Evolutionary conservation across 1,140 invertebrate genomes (phyloP), one percentile per base, ranked within the genome.

Genomic region (Adelges cooleyi): DNA sequence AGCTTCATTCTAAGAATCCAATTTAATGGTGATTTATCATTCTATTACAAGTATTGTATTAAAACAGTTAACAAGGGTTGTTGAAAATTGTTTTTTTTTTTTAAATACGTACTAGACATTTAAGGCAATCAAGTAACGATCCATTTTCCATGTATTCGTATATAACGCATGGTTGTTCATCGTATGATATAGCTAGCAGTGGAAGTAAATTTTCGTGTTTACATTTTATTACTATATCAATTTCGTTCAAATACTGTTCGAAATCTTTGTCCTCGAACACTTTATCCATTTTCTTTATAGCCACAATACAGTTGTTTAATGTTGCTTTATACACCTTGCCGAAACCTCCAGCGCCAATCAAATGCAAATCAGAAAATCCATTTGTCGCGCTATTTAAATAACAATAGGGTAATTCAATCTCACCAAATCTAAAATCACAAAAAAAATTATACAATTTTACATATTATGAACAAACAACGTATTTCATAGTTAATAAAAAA

Each of bases 91-190:
- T 33, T 46, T 22, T 4, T 18, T 20, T 18, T 3, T 8, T 6
- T n/a, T 0, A 33, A 51, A 22, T 50, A 66, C 27, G 22, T 68
- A 77, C 76, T 69, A 72, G 68, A 66, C 74, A 75, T 4, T 72
- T 71, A 23, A 87, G 74, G 69, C 81, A 78, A 67, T 86, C 79
- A 65, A 80, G 77, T 40, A 88, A 72, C n/a, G 83, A 83, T 2
- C 85, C 86, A 68, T 84, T 83, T 50, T 77, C 72, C 72, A 88
- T 80, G 72, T 80, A 87, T 70, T 83, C 80, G 73, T 85, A 86
- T 2, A 87, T 76, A 33, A 88, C 76, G 74, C 85, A 87, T 9
- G 75, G 75, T 4, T 79, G 77, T 0, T 81, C 80, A 77, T 85
- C 80, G 67, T 74, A 77, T 22, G 82, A 85, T 71, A 80, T 86